phyloP scores from a whole-genome alignment of 1,140 invertebrate species.

The Odontomachus brunneus region DNA sequence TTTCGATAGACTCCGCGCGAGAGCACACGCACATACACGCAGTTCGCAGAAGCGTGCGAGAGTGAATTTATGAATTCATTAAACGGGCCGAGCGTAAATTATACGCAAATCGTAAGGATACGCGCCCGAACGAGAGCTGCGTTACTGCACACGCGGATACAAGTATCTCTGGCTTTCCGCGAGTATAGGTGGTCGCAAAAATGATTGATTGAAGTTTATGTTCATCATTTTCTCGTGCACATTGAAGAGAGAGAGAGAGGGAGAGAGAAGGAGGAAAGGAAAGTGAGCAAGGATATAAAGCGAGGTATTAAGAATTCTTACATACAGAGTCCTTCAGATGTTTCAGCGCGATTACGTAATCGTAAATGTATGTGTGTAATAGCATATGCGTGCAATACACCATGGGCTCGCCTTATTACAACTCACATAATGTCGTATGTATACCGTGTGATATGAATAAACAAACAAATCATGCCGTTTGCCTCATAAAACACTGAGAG shows the following conservation, averaged over 20 bases:
- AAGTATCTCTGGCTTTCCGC: not conserved
- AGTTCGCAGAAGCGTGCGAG: not conserved
- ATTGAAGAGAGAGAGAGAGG: not conserved
- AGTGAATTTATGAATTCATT: slow-evolving; percentile 14
- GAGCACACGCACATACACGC: no score
- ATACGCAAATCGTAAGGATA: not conserved
- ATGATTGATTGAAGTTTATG: slow-evolving; percentile 12
- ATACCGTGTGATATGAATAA: slow-evolving; percentile 32
- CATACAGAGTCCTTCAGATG: not conserved
- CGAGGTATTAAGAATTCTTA: not conserved
- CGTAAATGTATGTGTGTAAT: not conserved
- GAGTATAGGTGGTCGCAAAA: not conserved
- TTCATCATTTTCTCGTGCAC: slow-evolving; percentile 9
- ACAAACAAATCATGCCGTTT: slow-evolving; percentile 41
- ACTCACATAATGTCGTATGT: not conserved
- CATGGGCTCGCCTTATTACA: slow-evolving; percentile 18
- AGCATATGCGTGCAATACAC: not conserved
- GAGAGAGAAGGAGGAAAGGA: not conserved
- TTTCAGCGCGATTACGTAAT: slow-evolving; percentile 5
- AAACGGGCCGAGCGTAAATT: slow-evolving; percentile 2
- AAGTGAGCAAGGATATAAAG: not conserved
- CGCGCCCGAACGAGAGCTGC: not conserved
- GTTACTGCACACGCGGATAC: not conserved
- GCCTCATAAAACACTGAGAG: no score
- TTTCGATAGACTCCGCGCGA: not conserved